These are phyloP conservation scores for Eupithecia exiguata DNA, from an alignment of 2,888 invertebrate species.

Conservation along the genomic window DNA sequence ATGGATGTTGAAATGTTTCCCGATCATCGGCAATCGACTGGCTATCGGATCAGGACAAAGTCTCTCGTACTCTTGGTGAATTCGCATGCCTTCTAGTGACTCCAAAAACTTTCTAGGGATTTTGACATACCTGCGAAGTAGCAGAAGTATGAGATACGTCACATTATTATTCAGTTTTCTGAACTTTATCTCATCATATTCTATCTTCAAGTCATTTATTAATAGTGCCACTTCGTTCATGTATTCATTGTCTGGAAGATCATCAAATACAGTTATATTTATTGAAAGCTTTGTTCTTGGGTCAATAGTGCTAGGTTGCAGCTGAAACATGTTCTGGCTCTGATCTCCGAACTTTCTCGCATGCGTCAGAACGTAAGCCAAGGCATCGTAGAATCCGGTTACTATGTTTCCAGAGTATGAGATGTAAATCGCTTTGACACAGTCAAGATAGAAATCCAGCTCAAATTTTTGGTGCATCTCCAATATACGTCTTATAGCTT, in stretches of 20 bases:
- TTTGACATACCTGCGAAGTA: slow-evolving; percentile 30
- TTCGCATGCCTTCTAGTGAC: slow-evolving; percentile 18
- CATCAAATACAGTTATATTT: background rate
- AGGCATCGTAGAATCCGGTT: slow-evolving; percentile 3
- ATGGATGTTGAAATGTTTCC: slow-evolving; percentile 11
- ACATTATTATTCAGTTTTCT: slow-evolving; percentile 30
- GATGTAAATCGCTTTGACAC: slow-evolving; percentile 24
- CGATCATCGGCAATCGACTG: slow-evolving; percentile 19
- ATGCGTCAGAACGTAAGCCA: slow-evolving; percentile 34
- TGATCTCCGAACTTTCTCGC: slow-evolving; percentile 33
- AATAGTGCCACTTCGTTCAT: slow-evolving; percentile 24
- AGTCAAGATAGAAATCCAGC: slow-evolving; percentile 28
- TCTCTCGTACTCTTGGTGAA: slow-evolving; percentile 31
- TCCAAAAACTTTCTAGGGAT: slow-evolving; percentile 19
- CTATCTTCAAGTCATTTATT: slow-evolving; percentile 24
- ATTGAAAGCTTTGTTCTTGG: background rate
- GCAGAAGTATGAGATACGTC: slow-evolving; percentile 31
- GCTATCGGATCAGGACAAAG: slow-evolving; percentile 32
- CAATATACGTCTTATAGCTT: slow-evolving; percentile 12
- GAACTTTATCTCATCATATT: slow-evolving; percentile 28
- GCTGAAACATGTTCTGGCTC: slow-evolving; percentile 25
- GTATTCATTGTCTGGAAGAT: slow-evolving; percentile 26
- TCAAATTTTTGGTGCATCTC: slow-evolving; percentile 13
- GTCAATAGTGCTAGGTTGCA: background rate
- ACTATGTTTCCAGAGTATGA: slow-evolving; percentile 24